Percentiles rank a stretch among this genome's conserved stretches.
phyloP scores from a whole-genome alignment of 2,113 vertebrate species.

The Cheirogaleus medius region DNA sequence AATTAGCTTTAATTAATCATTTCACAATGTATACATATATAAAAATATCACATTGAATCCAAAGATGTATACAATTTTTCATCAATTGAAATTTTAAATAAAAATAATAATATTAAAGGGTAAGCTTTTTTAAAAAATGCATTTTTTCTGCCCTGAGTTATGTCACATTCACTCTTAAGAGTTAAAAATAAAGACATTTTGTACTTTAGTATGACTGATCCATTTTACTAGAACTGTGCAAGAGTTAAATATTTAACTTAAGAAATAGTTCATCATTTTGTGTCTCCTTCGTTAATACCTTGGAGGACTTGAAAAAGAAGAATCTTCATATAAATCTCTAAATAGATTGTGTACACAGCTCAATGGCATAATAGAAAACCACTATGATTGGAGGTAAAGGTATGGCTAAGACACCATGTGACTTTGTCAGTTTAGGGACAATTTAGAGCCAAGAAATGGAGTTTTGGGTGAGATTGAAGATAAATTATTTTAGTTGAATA shows the following conservation, averaged over 20 bases:
- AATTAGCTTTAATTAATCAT: background rate
- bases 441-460: background rate
- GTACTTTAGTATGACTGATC: background rate
- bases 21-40: background rate
- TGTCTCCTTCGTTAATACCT: background rate
- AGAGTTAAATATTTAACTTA: conserved; percentile 23
- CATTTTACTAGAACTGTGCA: background rate
- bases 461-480: background rate
- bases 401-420: background rate
- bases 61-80: background rate
- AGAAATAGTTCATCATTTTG: background rate
- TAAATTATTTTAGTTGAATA: background rate
- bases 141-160: background rate
- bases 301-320: background rate
- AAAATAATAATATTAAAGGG: background rate
- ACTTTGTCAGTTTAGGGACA: background rate
- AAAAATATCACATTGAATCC: background rate
- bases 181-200: background rate
- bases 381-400: background rate
- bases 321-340: background rate
- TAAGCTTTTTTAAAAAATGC: background rate
- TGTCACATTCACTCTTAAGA: background rate
- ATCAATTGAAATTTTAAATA: background rate
- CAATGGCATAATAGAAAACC: background rate
- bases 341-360: background rate